Base-by-base conservation (phyloP, 2,888 invertebrate genomes). In the Torymus texanus region DNA sequence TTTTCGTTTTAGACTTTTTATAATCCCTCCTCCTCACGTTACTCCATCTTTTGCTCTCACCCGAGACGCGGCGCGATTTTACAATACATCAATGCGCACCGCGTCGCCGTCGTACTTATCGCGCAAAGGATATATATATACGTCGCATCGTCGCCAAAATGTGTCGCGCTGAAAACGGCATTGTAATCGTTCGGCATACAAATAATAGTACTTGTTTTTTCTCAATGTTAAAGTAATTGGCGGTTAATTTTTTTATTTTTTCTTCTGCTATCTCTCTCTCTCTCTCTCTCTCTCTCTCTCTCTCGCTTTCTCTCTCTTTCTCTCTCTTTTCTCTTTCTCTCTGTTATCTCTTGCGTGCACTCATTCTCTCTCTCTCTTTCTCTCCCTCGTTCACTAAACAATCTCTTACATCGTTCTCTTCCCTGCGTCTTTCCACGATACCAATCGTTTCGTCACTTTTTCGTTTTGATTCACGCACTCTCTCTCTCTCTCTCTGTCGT, bases 201-300 rank as follows among this genome's bases (percentile, higher is more conserved):
- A 90, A 89, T 88, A 89, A 90, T 88, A 89, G 87, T 88, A 89
- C 88, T 88, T 41, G 41, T 41, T 41, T 41, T 41, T 41, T 41
- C 88, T 89, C 87, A 85, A 88, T 88, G 88, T 89, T 88, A 88
- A 89, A 89, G 88, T 89, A 89, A 89, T 89, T 89, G 89, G 89
- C 89, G 88, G 85, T 88, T 89, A 86, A 85, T 88, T 86, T 82
- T 83, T 85, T 83, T 82, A 73, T 79, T 77, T 79, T 82, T 61
- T 75, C 68, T 63, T 79, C 65, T 41, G 56, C 18, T 74, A 55
- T 71, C 76, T 78, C 81, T 79, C 77, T 59, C 77, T 24, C 67
- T 41, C 68, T 67, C 71, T 73, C 74, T 62, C 82, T 75, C 79
- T 72, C 75, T 84, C 79, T 66, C 83, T 82, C 81, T 82, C 78